Percentiles rank a stretch among this genome's conserved stretches.
phyloP scores from a whole-genome alignment of 2,888 invertebrate species.

The Drosophila meridiana region DNA sequence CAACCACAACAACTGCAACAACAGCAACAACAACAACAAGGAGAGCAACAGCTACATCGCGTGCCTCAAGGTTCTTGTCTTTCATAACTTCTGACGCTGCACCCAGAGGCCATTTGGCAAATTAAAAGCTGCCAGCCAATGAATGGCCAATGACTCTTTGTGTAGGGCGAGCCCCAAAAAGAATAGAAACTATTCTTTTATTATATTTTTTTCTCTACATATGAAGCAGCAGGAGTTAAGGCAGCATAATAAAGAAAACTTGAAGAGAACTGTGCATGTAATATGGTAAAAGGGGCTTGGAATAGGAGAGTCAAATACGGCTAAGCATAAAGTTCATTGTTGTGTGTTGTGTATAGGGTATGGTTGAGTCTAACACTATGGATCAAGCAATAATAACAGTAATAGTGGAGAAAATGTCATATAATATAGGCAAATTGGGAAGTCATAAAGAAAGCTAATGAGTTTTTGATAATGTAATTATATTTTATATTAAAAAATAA shows the following conservation, averaged over 20 bases:
- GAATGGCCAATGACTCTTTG: slow-evolving; percentile 50
- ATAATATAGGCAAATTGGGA: neutral
- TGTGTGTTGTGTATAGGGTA: neutral
- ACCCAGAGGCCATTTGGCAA: slow-evolving; percentile 53
- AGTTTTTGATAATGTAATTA: neutral
- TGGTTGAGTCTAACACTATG: neutral
- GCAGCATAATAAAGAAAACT: neutral
- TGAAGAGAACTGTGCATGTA: neutral
- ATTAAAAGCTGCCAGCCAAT: slow-evolving; percentile 47
- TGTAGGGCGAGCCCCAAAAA: slow-evolving; percentile 33
- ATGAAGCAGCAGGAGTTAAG: neutral
- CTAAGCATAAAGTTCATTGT: neutral
- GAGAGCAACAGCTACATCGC: slow-evolving; percentile 33
- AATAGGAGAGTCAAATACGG: neutral
- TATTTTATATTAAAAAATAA: no score
- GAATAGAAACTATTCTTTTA: slow-evolving; percentile 25
- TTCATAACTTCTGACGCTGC: slow-evolving; percentile 59
- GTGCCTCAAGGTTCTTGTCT: slow-evolving; percentile 55
- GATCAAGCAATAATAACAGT: neutral
- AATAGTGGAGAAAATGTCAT: neutral
- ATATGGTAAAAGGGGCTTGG: neutral
- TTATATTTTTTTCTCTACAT: neutral
- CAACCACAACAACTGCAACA: slow-evolving; percentile 15
- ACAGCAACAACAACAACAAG: slow-evolving; percentile 13
- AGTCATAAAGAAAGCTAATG: neutral